Evolutionary conservation across 2,888 invertebrate species (phyloP), one percentile per base, ranked within the genome.

Genomic region (Pristionchus japonicus): DNA sequence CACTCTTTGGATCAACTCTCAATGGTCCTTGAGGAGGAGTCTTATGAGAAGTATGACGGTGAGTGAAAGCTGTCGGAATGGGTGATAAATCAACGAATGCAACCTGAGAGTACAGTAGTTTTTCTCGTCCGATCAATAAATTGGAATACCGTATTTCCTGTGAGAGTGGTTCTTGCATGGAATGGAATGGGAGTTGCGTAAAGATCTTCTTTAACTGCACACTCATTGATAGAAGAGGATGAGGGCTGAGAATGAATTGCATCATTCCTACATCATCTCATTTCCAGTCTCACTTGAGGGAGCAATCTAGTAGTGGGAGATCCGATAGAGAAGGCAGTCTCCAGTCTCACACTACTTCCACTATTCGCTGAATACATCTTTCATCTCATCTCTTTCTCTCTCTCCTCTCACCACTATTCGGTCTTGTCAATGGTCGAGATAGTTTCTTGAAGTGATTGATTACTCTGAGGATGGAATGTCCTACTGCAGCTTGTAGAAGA

Each of bases 21-120:
- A 86, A 37, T 11, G 86, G 70, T 23, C 52, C 67, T 37, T 86
- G 86, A 20, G 86, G 86, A 23, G 86, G 86, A 70, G 86, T 86
- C 23, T 40, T 61, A 52, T 85, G 57, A 6, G 31, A 7, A 52
- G 82, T 52, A 34, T 83, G 82, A 52, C 82, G 82, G 52, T 83
- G 82, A 43, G 61, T n/a, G 37, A 85, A 43, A 64, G 64, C 27
- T 13, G 85, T 43, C 17, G 43, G 85, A 43, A 64, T 40, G 52
- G 31, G 57, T 23, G 80, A 82, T 13, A 37, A 1, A 85, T 86
- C 86, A 15, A 86, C 61, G 27, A 20, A 86, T 9, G 64, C 49
- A 83, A 83, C 27, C 82, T 83, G 13, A 27, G 49, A 52, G 20
- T 23, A 27, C n/a, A 20, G 15, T 27, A 43, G 6, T 27, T 17